Evolutionary conservation across 1,140 invertebrate genomes (phyloP), one percentile per base, ranked within the genome.

Genomic region (Epicauta chinensis): DNA sequence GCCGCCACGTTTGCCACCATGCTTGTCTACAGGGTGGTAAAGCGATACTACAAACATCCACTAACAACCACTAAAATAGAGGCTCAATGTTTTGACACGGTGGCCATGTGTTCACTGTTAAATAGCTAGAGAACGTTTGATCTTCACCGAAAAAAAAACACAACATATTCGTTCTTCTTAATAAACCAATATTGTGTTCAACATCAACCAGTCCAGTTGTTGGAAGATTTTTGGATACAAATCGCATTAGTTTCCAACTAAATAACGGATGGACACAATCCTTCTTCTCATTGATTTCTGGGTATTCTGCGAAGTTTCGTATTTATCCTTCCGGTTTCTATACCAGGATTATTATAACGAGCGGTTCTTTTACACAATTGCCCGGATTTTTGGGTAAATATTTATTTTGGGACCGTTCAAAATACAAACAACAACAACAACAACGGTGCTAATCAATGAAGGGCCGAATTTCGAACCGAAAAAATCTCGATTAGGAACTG

Each of bases 71-170:
- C 45, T 23, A 47, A 29, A n/a, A 38, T 38, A 38, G 45, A 47
- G 14, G 38, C 45, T 47, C 45, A 47, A 47, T 47, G 45, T 47
- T 47, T 47, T 47, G 45, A 47, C 45, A 47, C 45, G 34, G 45
- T 37, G 45, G 45, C 45, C 45, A 47, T 47, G 45, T 47, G 45
- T 47, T 47, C 45, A 47, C 45, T 47, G 45, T 47, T 47, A 47
- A 47, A 47, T 47, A 47, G 38, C 38, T 37, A 37, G 23, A 16
- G 4, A 41, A n/a, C 45, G 45, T 47, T 47, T 47, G 45, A 47
- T 47, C 34, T 47, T 38, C 37, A 37, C 45, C 45, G 45, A 47
- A 47, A 47, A 46, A 31, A 36, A 46, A 46, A 46, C 37, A 47
- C 38, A 47, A 37, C 23, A 23, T 23, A 23, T 23, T 23, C 23